Conservation (phyloP, 2,797 vertebrate genomes). For the Philypnodon macrostomus region DNA sequence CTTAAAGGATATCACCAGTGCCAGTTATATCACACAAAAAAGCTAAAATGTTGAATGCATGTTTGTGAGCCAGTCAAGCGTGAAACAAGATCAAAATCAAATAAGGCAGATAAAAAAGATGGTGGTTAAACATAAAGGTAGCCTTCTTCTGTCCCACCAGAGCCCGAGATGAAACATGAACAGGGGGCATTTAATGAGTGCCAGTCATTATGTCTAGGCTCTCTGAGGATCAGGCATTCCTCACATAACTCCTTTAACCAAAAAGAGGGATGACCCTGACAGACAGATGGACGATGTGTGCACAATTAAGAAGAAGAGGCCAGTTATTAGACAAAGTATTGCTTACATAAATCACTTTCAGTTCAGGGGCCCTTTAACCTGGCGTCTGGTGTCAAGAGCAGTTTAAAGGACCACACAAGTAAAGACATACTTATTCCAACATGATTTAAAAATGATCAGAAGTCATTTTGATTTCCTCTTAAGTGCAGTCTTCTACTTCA, state of each 20-base stretch:
- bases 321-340: slow-evolving; percentile 22
- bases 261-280: slow-evolving; percentile 25
- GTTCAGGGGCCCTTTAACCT: slow-evolving; percentile 8
- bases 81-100: slow-evolving; percentile 24
- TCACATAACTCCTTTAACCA: slow-evolving; percentile 53
- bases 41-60: slow-evolving; percentile 55
- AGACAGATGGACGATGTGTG: slow-evolving; percentile 15
- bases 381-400: not conserved
- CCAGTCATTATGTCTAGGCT: slow-evolving; percentile 60
- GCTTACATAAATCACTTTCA: slow-evolving; percentile 19
- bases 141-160: slow-evolving; percentile 22
- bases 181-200: slow-evolving; percentile 25
- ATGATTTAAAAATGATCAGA: no score
- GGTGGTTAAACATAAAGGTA: slow-evolving; percentile 24
- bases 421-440: not conserved
- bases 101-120: slow-evolving; percentile 22
- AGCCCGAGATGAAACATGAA: slow-evolving; percentile 31
- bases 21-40: no score
- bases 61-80: slow-evolving; percentile 27
- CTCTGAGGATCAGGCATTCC: slow-evolving; percentile 61
- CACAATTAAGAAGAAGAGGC: slow-evolving; percentile 38
- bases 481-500: no score
- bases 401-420: not conserved
- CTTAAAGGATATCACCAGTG: no score
- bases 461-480: no score